Base-by-base conservation (phyloP, 1,140 invertebrate species). In the Pectinophora gossypiella region DNA sequence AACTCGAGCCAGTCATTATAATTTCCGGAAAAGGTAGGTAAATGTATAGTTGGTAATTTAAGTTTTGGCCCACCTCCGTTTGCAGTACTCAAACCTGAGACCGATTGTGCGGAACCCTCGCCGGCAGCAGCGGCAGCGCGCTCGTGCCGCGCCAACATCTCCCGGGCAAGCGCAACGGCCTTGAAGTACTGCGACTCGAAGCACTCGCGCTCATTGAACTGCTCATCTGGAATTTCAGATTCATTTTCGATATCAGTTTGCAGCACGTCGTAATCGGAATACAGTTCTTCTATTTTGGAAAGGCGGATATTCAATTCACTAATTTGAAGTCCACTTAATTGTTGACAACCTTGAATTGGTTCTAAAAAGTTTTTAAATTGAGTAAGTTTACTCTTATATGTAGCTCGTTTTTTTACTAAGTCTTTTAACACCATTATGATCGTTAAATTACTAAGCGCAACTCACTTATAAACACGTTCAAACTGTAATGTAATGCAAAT, bases 1-100 rank as follows among this genome's bases (percentile, higher is more conserved):
- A 32, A 48, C 46, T 48, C 46, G 1, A 32, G 4, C 46, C 27
- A 48, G 12, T 32, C 18, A 4, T 48, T 7, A 27, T 40, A 40
- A 12, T 40, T 12, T 3, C 36, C 36, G 15, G 13, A 16, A 18
- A 40, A 40, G 6, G 6, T 40, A 40, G 38, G 43, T 19, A 45
- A 20, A 6, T 18, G 43, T 19, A 21, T 45, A 9, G 43, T 45
- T 4, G 38, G 43, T 21, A 45, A 23, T 45, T 45, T 45, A 21
- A 45, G 21, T 2, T 12, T 7, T 40, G 36, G 36, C 36, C 36
- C 16, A 16, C 16, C 23, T 12, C 12, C 23, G 23, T 27, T 5
- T 27, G 12, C 12, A 12, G 5, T 27, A 5, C 23, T 27, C 23
- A 12, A n/a, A n/a, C 23, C 36, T 2, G 36, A 40, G 16, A 40